A percentile compares a stretch with the other conserved stretches of the same genome.
Evolutionary conservation across 2,113 vertebrate genomes (phyloP).

Genomic region (Sitta europaea): DNA sequence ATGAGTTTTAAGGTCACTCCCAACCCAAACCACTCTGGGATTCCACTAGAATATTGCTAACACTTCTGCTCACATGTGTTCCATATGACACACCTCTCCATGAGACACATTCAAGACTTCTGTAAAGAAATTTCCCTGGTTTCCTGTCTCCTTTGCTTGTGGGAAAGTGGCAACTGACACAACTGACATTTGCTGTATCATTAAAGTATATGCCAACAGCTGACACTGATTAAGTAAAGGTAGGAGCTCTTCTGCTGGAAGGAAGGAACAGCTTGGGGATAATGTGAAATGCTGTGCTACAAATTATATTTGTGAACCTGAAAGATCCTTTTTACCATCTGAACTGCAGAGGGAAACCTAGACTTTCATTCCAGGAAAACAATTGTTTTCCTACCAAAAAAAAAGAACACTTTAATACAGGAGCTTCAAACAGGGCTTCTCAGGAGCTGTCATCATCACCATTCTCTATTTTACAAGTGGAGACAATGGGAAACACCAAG

Average conservation of each 20-base stretch:
- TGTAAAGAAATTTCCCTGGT: background rate
- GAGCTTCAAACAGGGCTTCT: background rate
- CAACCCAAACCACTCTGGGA: background rate
- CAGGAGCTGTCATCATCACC: background rate
- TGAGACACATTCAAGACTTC: background rate
- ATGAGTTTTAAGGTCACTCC: background rate
- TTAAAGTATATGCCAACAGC: background rate
- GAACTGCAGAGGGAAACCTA: constrained; percentile 25
- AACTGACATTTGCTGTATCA: background rate
- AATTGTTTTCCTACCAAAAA: background rate
- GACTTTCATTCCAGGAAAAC: background rate
- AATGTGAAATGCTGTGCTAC: background rate
- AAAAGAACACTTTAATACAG: background rate
- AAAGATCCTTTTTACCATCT: background rate
- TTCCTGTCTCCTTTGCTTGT: background rate
- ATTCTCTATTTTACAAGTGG: background rate
- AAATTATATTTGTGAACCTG: background rate
- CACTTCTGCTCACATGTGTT: background rate
- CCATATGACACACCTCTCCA: background rate
- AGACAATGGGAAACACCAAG: background rate
- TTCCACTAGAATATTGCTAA: background rate
- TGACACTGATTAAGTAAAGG: background rate
- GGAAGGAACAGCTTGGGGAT: background rate
- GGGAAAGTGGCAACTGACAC: background rate
- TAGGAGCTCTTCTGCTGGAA: background rate